Percentiles rank a stretch among this genome's conserved stretches.
Conservation (phyloP, 2,888 invertebrate species). For the Lithophane socia region DNA sequence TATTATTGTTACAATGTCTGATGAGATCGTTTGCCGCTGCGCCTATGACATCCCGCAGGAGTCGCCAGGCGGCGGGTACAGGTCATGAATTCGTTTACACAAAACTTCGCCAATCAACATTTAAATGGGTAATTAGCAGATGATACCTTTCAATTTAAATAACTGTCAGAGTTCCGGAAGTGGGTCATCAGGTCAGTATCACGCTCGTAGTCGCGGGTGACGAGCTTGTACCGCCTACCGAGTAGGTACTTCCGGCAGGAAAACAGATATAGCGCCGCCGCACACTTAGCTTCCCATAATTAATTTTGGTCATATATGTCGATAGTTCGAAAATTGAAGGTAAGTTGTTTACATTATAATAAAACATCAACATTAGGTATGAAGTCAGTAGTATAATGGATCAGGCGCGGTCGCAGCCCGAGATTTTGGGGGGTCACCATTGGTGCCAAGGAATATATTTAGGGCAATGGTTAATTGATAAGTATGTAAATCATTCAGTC, state of each 20-base stretch:
- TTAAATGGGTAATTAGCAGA: conserved; percentile 51
- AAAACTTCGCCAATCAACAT: conserved; percentile 36
- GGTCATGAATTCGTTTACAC: conserved; percentile 27
- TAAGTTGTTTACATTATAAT: too few species aligned
- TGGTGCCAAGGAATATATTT: too few species aligned
- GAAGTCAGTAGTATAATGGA: too few species aligned
- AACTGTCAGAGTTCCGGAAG: conserved; percentile 45
- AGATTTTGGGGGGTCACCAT: too few species aligned
- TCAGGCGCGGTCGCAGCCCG: too few species aligned
- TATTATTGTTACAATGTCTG: neutral
- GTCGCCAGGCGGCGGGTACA: neutral
- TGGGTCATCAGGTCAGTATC: conserved; percentile 60
- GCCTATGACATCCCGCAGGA: neutral
- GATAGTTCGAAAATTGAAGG: too few species aligned
- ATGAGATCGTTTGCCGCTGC: neutral
- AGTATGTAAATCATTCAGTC: too few species aligned
- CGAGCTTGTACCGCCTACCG: conserved; percentile 1
- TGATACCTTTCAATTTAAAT: conserved; percentile 41
- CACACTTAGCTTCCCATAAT: too few species aligned
- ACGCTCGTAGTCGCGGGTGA: neutral
- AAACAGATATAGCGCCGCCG: conserved; percentile 13
- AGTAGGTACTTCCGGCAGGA: neutral
- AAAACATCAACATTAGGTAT: too few species aligned
- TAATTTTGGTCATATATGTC: too few species aligned
- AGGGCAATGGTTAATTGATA: too few species aligned